Base-by-base conservation (phyloP, 2,888 invertebrate species). In the Amphipoea oculea region DNA sequence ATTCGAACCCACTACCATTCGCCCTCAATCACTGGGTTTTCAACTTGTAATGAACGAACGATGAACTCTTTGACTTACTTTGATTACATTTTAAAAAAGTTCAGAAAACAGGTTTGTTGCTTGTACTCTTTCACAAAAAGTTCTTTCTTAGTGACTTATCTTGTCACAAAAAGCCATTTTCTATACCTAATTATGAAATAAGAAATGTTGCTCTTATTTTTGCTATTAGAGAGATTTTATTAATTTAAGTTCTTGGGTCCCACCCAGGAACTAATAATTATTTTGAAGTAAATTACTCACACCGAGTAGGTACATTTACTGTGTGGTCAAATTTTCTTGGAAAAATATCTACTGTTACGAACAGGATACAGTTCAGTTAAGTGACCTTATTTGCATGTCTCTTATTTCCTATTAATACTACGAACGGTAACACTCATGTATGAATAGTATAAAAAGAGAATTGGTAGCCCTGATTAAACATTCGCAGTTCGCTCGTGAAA, bases 401-500 rank as follows among this genome's bases (percentile, higher is more conserved):
- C 70, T 73, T 80, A 83, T 77, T 83, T 86, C 86, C 80, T 80
- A 73, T 75, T 65, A 73, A 45, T 48, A 69, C 69, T 79, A 20
- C 23, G 36, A 66, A 66, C 54, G 14, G 54, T 40, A 66, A 69
- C 66, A 51, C 1, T 63, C 48, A 48, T 66, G 81, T 54, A 57
- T 14, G n/a, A 66, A 62, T 70, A 76, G 87, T 94, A 94, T 94
- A 94, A 93, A 95, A 96, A 94, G 94, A 92, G 92, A 93, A 90
- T 91, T 80, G 71, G 57, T 89, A 88, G 90, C 91, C 89, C 92
- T 85, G 93, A 94, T 91, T 91, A 92, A 94, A 92, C 96, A 96
- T 95, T 96, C 96, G 93, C 95, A 95, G 95, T 94, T 92, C 90
- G 93, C 95, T 94, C 54, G 95, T 96, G 93, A 94, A 95, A 93